Evolutionary conservation across 2,113 vertebrate species (phyloP), one percentile per base, ranked within the genome.

Genomic region (Zootoca vivipara): DNA sequence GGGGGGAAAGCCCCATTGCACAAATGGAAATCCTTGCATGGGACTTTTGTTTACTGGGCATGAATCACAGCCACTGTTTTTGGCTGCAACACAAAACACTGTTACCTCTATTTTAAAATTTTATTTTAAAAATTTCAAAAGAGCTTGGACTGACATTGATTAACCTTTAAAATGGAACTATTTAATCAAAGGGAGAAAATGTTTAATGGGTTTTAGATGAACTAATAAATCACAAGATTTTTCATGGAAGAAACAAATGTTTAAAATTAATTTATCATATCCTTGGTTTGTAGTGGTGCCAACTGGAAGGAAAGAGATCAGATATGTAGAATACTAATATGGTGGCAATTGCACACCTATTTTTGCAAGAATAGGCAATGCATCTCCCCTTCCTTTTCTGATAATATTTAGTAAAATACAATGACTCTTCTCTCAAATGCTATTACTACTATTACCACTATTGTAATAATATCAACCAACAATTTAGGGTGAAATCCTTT

Each of bases 181-280:
- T 94, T 96, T 94, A 95, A 95, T 96, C 94, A 96, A 95, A 94
- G 91, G 91, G 91, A 96, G 92, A 92, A 95, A 93, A 94, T 92
- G 91, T 96, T 95, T 96, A 96, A 96, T 95, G 94, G 88, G 90
- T 93, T 96, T 96, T 95, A 95, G 95, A 95, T 95, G 94, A 94
- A 95, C 91, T 94, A 95, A 96, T 96, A 95, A 95, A 96, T 95
- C 95, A 95, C 78, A 52, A 83, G 89, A 73, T 87, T 91, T 93
- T 92, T 83, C 86, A 92, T 20, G 22, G 87, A 95, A 94, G 93
- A 93, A 95, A 93, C 79, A 91, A 93, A 93, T 89, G 90, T 92
- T 93, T 64, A 2, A 72, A 20, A 75, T 89, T 89, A 88, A 72
- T 84, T 75, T 83, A 82, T 87, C 85, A 83, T 10, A 82, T 8